These are phyloP conservation scores for Drosophila rubida DNA, from an alignment of 2,888 invertebrate species.

Conservation along the genomic window DNA sequence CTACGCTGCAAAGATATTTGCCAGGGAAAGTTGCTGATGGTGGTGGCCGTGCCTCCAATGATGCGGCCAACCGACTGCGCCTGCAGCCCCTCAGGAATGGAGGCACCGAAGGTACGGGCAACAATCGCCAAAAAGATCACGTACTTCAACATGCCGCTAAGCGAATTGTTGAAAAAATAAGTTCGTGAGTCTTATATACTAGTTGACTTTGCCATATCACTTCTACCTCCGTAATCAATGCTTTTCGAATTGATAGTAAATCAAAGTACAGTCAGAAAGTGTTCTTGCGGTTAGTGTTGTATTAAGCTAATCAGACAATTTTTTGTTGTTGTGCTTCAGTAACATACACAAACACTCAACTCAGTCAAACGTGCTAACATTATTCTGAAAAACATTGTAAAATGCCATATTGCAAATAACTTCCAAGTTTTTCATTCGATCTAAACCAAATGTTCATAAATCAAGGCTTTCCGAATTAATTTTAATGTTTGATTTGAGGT, in stretches of 20 bases:
- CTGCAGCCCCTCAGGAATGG: constrained; percentile 64
- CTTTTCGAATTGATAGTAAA: background rate
- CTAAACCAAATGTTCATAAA: too few species aligned
- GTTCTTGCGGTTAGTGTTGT: background rate
- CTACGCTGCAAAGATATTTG: constrained; percentile 74
- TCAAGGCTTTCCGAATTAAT: too few species aligned
- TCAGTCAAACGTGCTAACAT: too few species aligned
- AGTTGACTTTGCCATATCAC: background rate
- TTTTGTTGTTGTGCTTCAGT: background rate
- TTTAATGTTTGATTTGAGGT: too few species aligned
- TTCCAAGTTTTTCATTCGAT: too few species aligned
- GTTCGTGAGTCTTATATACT: constrained; percentile 2
- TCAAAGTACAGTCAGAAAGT: background rate
- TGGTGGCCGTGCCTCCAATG: constrained; percentile 74
- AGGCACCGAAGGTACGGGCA: constrained; percentile 65
- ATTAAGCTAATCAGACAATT: background rate
- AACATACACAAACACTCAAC: too few species aligned
- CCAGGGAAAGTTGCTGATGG: constrained; percentile 72
- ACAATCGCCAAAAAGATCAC: constrained; percentile 63
- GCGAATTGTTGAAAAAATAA: background rate
- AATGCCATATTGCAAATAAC: too few species aligned
- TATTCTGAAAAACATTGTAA: too few species aligned
- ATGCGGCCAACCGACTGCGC: constrained; percentile 80
- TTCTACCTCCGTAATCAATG: background rate
- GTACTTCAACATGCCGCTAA: constrained; percentile 40